Conservation (phyloP, 1,140 invertebrate species). For the Drosophila ohnishii region DNA sequence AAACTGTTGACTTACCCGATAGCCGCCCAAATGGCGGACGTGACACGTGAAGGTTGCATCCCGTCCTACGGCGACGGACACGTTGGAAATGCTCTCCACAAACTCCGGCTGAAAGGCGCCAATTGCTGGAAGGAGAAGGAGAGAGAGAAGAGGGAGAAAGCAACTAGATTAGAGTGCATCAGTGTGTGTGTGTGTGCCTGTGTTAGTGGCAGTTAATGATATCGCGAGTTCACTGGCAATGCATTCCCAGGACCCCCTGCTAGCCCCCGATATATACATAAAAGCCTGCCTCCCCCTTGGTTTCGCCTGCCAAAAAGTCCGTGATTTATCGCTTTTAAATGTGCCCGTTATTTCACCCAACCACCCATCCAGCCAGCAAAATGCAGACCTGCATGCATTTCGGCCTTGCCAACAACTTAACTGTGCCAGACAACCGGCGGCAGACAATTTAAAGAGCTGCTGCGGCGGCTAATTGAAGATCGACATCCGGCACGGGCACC, state of each 20-base stretch:
- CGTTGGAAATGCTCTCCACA: slow-evolving; percentile 90
- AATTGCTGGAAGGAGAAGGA: slow-evolving; percentile 52
- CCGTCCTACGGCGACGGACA: slow-evolving; percentile 92
- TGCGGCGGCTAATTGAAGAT: slow-evolving; percentile 70
- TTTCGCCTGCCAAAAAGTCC: slow-evolving; percentile 65
- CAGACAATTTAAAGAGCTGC: slow-evolving; percentile 65
- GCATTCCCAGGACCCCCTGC: slow-evolving; percentile 8
- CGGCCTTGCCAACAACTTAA: slow-evolving; percentile 61
- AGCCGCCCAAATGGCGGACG: slow-evolving; percentile 93
- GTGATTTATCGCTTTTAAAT: slow-evolving; percentile 81
- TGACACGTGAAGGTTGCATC: slow-evolving; percentile 94
- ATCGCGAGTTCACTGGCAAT: slow-evolving; percentile 55
- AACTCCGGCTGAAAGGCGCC: slow-evolving; percentile 93
- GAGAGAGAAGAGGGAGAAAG: slow-evolving; percentile 9
- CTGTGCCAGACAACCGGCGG: slow-evolving; percentile 55
- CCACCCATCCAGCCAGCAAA: background rate
- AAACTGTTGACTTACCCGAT: slow-evolving; percentile 88
- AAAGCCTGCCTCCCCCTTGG: slow-evolving; percentile 11
- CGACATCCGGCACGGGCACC: slow-evolving; percentile 43
- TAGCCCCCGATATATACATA: slow-evolving; percentile 3
- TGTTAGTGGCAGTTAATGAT: slow-evolving; percentile 73
- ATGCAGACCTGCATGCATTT: slow-evolving; percentile 6
- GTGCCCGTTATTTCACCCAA: slow-evolving; percentile 41
- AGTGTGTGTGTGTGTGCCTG: slow-evolving; percentile 35
- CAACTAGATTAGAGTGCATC: slow-evolving; percentile 65